Conservation (phyloP, 1,140 invertebrate genomes). For the Nilaparvata lugens region DNA sequence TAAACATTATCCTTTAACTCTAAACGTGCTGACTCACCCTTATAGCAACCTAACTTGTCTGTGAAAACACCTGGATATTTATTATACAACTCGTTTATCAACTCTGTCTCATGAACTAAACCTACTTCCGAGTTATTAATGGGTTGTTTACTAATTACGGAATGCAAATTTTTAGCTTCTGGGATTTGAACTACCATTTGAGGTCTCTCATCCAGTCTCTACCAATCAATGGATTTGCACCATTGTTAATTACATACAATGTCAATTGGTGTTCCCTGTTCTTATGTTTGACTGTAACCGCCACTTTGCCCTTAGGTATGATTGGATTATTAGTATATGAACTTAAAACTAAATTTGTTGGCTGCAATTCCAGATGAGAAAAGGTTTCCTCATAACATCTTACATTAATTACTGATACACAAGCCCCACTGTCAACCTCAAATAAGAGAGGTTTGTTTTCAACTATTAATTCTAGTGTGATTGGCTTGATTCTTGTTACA, state of each 20-base stretch:
- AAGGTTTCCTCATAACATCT: neutral
- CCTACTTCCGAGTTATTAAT: too few species aligned
- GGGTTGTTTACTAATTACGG: too few species aligned
- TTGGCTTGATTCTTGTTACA: neutral
- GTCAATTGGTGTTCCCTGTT: neutral
- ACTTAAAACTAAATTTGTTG: slow-evolving; percentile 5
- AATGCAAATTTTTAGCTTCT: neutral
- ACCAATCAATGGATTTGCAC: slow-evolving; percentile 5
- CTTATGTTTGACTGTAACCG: neutral
- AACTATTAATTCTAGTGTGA: neutral
- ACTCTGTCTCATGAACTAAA: too few species aligned
- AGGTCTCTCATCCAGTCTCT: slow-evolving; percentile 6
- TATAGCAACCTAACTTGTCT: slow-evolving; percentile 3
- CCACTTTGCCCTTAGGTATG: neutral
- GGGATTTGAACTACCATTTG: neutral
- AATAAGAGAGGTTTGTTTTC: neutral
- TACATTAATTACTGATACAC: slow-evolving; percentile 2
- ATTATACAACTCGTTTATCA: neutral
- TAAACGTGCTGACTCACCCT: neutral
- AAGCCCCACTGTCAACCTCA: slow-evolving; percentile 5
- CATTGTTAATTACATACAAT: slow-evolving; percentile 1
- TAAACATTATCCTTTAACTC: slow-evolving; percentile 4
- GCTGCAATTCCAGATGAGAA: neutral
- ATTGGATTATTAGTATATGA: slow-evolving; percentile 7
- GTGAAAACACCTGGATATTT: slow-evolving; percentile 9